These are phyloP conservation scores for Myrmecophaga tridactyla DNA, from an alignment of 2,113 vertebrate genomes.

Conservation along the genomic window DNA sequence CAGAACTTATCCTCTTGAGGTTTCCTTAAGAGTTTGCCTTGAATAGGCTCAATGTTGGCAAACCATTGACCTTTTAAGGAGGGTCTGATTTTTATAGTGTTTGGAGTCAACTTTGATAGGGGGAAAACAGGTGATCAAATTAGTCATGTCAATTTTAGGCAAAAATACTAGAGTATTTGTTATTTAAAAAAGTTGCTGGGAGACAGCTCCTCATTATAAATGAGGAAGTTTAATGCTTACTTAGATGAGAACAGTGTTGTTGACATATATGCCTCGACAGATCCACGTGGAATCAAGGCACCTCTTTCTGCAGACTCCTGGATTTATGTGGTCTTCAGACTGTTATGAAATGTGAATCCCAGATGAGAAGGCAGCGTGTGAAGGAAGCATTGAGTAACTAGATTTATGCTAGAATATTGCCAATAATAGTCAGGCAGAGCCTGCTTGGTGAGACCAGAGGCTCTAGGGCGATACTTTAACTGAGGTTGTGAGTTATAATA, in stretches of 20 bases:
- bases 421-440: no score
- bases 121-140: not conserved
- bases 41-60: not conserved
- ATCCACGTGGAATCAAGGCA: not conserved
- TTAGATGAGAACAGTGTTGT: not conserved
- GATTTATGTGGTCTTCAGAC: not conserved
- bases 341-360: not conserved
- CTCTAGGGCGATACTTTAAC: not conserved
- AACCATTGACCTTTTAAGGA: not conserved
- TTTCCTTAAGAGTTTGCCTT: not conserved
- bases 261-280: rapidly evolving
- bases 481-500: not conserved
- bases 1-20: not conserved
- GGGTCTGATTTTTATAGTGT: not conserved
- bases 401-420: not conserved
- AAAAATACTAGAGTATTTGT: not conserved
- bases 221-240: not conserved
- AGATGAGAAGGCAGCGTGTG: not conserved
- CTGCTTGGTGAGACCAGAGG: not conserved
- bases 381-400: not conserved
- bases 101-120: not conserved
- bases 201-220: not conserved
- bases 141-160: not conserved
- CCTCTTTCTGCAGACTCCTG: not conserved
- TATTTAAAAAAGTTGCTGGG: not conserved